A percentile compares a stretch with the other conserved stretches of the same genome.
Evolutionary conservation across 2,888 invertebrate genomes (phyloP).

Genomic region (Cryptus viduatorius): DNA sequence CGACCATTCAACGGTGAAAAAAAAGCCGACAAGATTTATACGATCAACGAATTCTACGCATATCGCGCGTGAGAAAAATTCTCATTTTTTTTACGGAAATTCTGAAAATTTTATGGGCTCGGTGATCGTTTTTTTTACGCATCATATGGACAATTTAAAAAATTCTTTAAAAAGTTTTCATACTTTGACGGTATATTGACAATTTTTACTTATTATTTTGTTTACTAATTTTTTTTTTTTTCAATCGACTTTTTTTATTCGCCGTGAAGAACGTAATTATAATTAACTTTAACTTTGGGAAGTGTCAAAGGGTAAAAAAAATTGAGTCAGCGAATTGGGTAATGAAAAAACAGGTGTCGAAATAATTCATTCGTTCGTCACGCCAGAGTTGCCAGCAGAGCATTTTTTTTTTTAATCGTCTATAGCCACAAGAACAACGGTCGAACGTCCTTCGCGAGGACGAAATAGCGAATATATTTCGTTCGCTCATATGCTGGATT

Average conservation of each 20-base stretch:
- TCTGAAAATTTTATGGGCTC: too few species aligned
- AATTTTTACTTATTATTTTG: too few species aligned
- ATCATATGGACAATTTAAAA: too few species aligned
- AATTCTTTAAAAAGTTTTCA: too few species aligned
- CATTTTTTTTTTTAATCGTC: background rate
- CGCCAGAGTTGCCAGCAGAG: background rate
- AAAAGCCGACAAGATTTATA: too few species aligned
- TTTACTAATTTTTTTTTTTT: too few species aligned
- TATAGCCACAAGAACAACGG: background rate
- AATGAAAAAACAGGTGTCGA: background rate
- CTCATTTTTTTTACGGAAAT: too few species aligned
- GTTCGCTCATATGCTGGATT: background rate
- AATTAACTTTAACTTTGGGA: background rate
- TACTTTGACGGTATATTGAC: too few species aligned
- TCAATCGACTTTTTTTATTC: too few species aligned
- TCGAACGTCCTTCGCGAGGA: slow-evolving; percentile 47
- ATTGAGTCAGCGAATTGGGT: background rate
- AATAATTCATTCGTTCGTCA: background rate
- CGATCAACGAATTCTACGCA: too few species aligned
- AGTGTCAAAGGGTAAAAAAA: background rate
- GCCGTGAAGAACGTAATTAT: background rate
- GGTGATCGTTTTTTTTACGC: too few species aligned
- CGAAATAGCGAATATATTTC: slow-evolving; percentile 14
- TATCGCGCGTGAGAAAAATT: too few species aligned
- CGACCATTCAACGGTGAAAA: slow-evolving; percentile 8